Evolutionary conservation across 2,888 invertebrate genomes (phyloP).

Genomic region (Dromius quadrimaculatus): DNA sequence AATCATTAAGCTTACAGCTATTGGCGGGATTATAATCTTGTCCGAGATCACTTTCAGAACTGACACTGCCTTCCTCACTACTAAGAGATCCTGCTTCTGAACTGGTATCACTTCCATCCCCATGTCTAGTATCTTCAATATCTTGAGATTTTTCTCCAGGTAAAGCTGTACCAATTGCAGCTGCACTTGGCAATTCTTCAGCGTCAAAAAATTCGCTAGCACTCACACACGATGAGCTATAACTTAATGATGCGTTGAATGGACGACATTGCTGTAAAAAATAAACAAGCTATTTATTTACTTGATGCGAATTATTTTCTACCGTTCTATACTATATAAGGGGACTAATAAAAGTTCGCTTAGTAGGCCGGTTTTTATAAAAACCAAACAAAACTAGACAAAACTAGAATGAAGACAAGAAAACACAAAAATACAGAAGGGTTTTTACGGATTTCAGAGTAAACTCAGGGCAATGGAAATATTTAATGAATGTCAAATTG

Average conservation of each 20-base stretch:
- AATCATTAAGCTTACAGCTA: conserved; percentile 60
- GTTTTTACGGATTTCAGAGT: too few relatives aligned
- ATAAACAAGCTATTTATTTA: neutral
- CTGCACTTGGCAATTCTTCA: conserved; percentile 70
- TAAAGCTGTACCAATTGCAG: conserved; percentile 21
- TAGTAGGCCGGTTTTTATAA: too few relatives aligned
- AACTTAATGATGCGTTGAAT: conserved; percentile 76
- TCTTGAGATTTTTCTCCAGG: conserved; percentile 60
- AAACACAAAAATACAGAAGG: too few relatives aligned
- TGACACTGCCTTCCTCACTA: conserved; percentile 75
- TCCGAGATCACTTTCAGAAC: conserved; percentile 72
- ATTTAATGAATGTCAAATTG: too few relatives aligned
- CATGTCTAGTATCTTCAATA: conserved; percentile 63
- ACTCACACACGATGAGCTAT: conserved; percentile 82
- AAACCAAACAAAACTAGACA: too few relatives aligned
- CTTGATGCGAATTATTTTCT: neutral
- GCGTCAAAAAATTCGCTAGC: conserved; percentile 87
- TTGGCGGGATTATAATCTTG: conserved; percentile 66
- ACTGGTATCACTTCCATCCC: conserved; percentile 72
- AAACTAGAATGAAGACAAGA: too few relatives aligned
- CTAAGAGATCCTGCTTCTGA: conserved; percentile 79
- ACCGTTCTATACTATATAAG: too few relatives aligned
- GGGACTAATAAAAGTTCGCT: too few relatives aligned
- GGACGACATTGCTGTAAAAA: conserved; percentile 67
- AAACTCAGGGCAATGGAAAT: too few relatives aligned